Conservation (phyloP, 2,888 invertebrate species). For the Morpho deidamia region DNA sequence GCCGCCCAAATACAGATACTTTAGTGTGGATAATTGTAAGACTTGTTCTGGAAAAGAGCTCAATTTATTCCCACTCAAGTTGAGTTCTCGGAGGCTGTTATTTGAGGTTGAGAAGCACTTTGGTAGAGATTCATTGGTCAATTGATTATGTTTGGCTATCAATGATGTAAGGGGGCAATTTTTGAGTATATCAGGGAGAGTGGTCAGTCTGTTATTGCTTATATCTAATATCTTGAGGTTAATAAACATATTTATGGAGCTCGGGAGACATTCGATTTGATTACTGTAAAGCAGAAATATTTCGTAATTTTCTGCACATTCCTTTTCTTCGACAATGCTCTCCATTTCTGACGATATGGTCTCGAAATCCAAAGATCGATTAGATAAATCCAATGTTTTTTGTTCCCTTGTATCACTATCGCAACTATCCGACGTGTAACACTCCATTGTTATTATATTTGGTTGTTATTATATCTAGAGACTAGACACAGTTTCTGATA, state of each 20-base stretch:
- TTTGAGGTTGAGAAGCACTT: conserved; percentile 86
- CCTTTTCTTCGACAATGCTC: conserved; percentile 79
- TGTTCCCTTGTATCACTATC: conserved; percentile 85
- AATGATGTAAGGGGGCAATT: conserved; percentile 87
- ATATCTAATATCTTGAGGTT: conserved; percentile 90
- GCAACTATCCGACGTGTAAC: conserved; percentile 90
- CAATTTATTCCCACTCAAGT: conserved; percentile 94
- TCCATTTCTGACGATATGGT: conserved; percentile 79
- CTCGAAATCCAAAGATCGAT: conserved; percentile 74
- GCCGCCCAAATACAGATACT: conserved; percentile 93
- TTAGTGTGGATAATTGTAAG: conserved; percentile 85
- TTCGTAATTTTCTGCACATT: conserved; percentile 80
- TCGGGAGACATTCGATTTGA: conserved; percentile 83
- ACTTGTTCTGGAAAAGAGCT: conserved; percentile 92
- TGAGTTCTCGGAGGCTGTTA: conserved; percentile 87
- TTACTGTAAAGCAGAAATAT: conserved; percentile 93
- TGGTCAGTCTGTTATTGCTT: conserved; percentile 89
- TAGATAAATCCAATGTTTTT: conserved; percentile 83
- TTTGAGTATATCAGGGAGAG: conserved; percentile 87
- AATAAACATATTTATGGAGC: conserved; percentile 80
- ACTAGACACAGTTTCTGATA: conserved; percentile 13
- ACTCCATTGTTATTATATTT: conserved; percentile 79
- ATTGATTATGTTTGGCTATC: conserved; percentile 92
- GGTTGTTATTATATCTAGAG: conserved; percentile 12
- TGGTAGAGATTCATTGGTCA: conserved; percentile 91